Percentiles rank a stretch among this genome's conserved stretches.
Conservation (phyloP, 2,113 vertebrate species). For the Thalassoma bifasciatum region DNA sequence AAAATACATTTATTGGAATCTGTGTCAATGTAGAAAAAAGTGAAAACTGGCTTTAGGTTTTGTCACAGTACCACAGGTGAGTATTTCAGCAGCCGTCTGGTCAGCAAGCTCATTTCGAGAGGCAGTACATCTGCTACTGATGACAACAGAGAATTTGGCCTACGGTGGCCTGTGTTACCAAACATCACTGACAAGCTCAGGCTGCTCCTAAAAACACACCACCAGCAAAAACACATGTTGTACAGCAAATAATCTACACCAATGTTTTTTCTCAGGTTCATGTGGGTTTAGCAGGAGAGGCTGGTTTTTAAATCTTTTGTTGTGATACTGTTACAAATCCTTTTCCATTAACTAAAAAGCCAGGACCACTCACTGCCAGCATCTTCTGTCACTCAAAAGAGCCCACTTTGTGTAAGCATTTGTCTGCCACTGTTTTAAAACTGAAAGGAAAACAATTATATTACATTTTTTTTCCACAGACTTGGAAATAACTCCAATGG, state of each 20-base stretch:
- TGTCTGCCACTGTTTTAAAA: conserved; percentile 14
- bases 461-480: conserved; percentile 30
- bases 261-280: conserved; percentile 42
- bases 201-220: conserved; percentile 66
- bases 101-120: conserved; percentile 63
- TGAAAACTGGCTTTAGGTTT: conserved; percentile 81
- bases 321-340: conserved; percentile 73
- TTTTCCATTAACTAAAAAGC: conserved; percentile 44
- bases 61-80: conserved; percentile 81
- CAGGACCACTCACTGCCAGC: conserved; percentile 47
- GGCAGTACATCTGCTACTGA: conserved; percentile 72
- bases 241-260: conserved; percentile 65
- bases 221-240: conserved; percentile 65
- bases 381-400: conserved; percentile 40
- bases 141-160: conserved; percentile 62
- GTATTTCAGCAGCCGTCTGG: conserved; percentile 67
- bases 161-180: conserved; percentile 59
- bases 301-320: conserved; percentile 37
- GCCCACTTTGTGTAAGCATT: conserved; percentile 16
- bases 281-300: conserved; percentile 43
- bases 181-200: conserved; percentile 68
- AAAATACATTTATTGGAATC: conserved; percentile 88
- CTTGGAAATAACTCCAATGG: conserved; percentile 31
- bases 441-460: conserved; percentile 22
- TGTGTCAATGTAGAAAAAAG: conserved; percentile 83